Evolutionary conservation across 2,113 vertebrate genomes (phyloP).

Genomic region (Phycodurus eques): DNA sequence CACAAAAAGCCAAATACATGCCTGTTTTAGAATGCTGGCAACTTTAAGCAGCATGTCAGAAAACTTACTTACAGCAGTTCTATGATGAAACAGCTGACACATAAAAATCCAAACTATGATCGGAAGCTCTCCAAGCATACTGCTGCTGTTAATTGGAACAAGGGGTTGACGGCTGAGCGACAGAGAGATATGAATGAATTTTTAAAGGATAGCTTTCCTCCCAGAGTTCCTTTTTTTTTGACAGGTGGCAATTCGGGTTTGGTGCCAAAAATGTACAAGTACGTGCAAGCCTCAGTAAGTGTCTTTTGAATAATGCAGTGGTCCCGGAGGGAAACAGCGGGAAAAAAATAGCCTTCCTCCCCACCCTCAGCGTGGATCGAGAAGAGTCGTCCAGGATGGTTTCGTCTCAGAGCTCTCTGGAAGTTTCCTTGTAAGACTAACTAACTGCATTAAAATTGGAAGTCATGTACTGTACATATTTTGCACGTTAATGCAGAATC

Average conservation of each 20-base stretch:
- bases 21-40: constrained; percentile 42
- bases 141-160: constrained; percentile 62
- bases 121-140: constrained; percentile 55
- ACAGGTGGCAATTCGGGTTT: constrained; percentile 56
- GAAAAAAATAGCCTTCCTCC: neutral
- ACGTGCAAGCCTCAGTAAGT: constrained; percentile 71
- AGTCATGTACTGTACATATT: neutral
- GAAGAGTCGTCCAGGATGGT: constrained; percentile 47
- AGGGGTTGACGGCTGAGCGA: constrained; percentile 53
- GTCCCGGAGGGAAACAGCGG: constrained; percentile 39
- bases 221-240: constrained; percentile 16
- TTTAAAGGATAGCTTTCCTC: constrained; percentile 55
- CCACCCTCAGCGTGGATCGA: constrained; percentile 15
- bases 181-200: constrained; percentile 61
- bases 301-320: constrained; percentile 73
- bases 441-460: constrained; percentile 16
- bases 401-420: constrained; percentile 30
- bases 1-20: constrained; percentile 33
- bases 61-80: constrained; percentile 42
- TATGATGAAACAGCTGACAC: constrained; percentile 47
- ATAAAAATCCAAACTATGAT: constrained; percentile 49
- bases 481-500: constrained; percentile 21
- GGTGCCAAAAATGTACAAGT: constrained; percentile 68
- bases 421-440: constrained; percentile 35
- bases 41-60: constrained; percentile 53